Conservation (phyloP, 1,140 invertebrate species). For the Hesperophylax magnus region DNA sequence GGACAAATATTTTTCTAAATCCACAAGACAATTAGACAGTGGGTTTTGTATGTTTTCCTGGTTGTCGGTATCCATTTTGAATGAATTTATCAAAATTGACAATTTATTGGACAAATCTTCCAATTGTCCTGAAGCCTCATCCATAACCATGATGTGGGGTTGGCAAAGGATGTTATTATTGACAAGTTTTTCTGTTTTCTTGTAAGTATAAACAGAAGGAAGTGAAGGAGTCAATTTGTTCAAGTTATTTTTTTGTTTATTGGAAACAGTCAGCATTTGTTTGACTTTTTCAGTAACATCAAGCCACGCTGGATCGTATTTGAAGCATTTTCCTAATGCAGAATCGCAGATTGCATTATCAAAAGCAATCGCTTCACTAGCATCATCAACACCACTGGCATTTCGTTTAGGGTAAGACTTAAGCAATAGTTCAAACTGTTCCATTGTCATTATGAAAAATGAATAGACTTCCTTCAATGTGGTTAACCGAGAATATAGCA, state of each 20-base stretch:
- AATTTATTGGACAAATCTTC: slow-evolving; percentile 59
- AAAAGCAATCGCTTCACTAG: slow-evolving; percentile 59
- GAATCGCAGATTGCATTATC: slow-evolving; percentile 64
- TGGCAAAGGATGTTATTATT: slow-evolving; percentile 59
- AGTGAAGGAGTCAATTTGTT: slow-evolving; percentile 61
- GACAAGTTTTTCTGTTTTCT: slow-evolving; percentile 56
- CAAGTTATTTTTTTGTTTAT: slow-evolving; percentile 66
- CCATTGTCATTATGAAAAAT: slow-evolving; percentile 68
- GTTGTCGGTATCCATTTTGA: slow-evolving; percentile 57
- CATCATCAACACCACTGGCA: slow-evolving; percentile 58
- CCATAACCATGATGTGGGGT: slow-evolving; percentile 64
- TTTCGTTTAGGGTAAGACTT: slow-evolving; percentile 73
- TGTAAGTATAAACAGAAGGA: slow-evolving; percentile 59
- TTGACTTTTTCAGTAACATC: slow-evolving; percentile 65
- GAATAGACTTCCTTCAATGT: slow-evolving; percentile 69
- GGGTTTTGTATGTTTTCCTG: slow-evolving; percentile 61
- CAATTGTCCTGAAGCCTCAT: slow-evolving; percentile 63
- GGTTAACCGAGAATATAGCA: slow-evolving; percentile 59
- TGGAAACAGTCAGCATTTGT: slow-evolving; percentile 62
- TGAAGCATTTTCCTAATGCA: slow-evolving; percentile 68
- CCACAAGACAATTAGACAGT: slow-evolving; percentile 61
- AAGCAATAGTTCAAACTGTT: slow-evolving; percentile 74
- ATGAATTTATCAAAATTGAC: slow-evolving; percentile 62
- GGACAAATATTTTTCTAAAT: slow-evolving; percentile 60
- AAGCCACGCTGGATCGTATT: slow-evolving; percentile 70